phyloP scores from a whole-genome alignment of 2,797 vertebrate genomes.

The Paramormyrops hopkinsi region DNA sequence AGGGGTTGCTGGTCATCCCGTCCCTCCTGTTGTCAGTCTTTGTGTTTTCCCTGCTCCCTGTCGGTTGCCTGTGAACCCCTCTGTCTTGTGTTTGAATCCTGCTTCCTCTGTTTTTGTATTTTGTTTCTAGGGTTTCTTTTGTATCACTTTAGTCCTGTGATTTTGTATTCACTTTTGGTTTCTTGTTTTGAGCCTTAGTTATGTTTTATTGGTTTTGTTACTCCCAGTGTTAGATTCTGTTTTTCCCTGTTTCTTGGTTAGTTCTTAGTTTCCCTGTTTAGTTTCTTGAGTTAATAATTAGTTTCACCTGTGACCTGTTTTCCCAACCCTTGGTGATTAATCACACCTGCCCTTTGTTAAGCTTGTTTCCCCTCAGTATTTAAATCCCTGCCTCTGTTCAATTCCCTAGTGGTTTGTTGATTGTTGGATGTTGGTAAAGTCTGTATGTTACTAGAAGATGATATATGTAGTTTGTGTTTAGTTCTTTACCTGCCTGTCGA shows the following conservation, averaged over 20 bases:
- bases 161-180: not conserved
- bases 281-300: not conserved
- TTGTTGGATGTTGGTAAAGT: not conserved
- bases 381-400: not conserved
- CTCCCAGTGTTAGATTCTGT: not conserved
- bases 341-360: not conserved
- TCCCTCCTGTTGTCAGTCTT: too few relatives aligned
- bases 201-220: not conserved
- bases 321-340: not conserved
- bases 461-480: not conserved
- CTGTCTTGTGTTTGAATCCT: not conserved
- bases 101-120: not conserved
- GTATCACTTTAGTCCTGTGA: not conserved
- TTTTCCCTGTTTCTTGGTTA: not conserved
- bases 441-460: not conserved
- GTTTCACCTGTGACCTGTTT: not conserved
- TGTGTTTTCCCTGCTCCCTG: too few relatives aligned
- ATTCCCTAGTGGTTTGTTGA: not conserved
- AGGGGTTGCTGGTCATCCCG: too few relatives aligned
- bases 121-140: not conserved
- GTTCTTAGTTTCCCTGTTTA: not conserved
- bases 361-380: not conserved
- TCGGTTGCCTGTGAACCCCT: not conserved
- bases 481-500: not conserved
- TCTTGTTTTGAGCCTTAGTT: not conserved